These are phyloP conservation scores for Hylaeus volcanicus DNA, from an alignment of 1,140 invertebrate genomes.

Conservation along the genomic window DNA sequence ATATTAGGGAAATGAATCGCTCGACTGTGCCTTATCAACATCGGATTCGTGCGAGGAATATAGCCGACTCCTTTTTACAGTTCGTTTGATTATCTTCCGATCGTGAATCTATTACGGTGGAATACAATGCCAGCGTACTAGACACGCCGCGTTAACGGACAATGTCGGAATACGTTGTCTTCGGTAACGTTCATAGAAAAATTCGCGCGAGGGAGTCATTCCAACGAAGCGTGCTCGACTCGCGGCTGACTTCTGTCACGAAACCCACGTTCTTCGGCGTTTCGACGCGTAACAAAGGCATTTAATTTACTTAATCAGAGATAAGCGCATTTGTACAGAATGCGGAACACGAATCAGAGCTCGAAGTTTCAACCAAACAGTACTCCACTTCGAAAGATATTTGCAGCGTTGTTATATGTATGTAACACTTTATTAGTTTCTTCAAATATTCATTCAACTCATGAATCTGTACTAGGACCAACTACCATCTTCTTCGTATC, in stretches of 20 bases:
- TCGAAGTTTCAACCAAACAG: no score
- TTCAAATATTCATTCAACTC: no score
- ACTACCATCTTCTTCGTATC: no score
- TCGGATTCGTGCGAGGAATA: slow-evolving; percentile 43
- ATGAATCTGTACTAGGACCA: no score
- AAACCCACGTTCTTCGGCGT: background rate
- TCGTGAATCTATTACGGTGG: slow-evolving; percentile 44
- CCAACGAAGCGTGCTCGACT: slow-evolving; percentile 11
- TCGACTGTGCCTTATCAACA: slow-evolving; percentile 34
- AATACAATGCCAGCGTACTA: slow-evolving; percentile 41
- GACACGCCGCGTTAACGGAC: slow-evolving; percentile 40
- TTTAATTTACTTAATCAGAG: background rate
- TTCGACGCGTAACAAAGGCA: slow-evolving; percentile 16
- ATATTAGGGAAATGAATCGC: slow-evolving; percentile 50
- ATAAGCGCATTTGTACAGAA: no score
- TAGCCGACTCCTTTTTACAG: slow-evolving; percentile 35
- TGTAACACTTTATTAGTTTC: no score
- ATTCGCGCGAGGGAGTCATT: slow-evolving; percentile 36
- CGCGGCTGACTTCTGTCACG: background rate
- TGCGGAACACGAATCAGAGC: no score
- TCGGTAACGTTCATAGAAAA: slow-evolving; percentile 35
- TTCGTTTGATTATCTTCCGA: slow-evolving; percentile 45
- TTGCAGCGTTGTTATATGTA: no score
- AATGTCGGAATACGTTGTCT: slow-evolving; percentile 26
- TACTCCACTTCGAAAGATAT: no score